Evolutionary conservation across 1,140 invertebrate genomes (phyloP).

Genomic region (Anastrepha obliqua): DNA sequence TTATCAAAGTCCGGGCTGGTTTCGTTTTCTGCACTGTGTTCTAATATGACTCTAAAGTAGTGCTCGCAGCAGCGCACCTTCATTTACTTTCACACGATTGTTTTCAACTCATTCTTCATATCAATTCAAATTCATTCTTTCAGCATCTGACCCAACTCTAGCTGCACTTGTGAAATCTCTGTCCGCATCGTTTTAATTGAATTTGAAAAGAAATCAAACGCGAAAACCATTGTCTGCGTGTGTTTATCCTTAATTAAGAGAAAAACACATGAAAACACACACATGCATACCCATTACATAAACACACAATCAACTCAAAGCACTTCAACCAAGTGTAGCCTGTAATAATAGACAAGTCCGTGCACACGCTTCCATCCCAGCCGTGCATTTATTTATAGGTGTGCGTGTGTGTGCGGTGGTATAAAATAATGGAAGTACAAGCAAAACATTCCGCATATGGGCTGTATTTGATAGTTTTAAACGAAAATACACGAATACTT

Average conservation of each 20-base stretch:
- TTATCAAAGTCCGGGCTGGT: too few species aligned
- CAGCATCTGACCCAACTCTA: background rate
- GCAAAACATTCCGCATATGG: background rate
- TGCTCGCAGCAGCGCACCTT: too few species aligned
- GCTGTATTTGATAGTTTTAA: conserved; percentile 48
- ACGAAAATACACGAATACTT: conserved; percentile 47
- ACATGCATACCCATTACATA: background rate
- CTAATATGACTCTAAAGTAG: too few species aligned
- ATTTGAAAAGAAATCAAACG: conserved; percentile 52
- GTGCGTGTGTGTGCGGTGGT: background rate
- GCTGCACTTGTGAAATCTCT: background rate
- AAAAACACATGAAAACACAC: conserved; percentile 3
- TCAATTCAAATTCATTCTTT: background rate
- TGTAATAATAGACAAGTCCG: conserved; percentile 26
- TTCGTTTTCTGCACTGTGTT: too few species aligned
- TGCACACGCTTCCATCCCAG: background rate
- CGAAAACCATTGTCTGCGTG: conserved; percentile 48
- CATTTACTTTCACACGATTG: too few species aligned
- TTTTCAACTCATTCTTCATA: too few species aligned
- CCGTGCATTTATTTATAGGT: background rate
- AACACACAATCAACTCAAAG: background rate
- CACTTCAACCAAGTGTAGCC: background rate
- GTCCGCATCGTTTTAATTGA: conserved; percentile 41
- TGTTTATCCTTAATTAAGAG: conserved; percentile 52
- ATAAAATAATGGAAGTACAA: background rate